Evolutionary conservation across 2,113 vertebrate species (phyloP).

Genomic region (Lasiurus cinereus): DNA sequence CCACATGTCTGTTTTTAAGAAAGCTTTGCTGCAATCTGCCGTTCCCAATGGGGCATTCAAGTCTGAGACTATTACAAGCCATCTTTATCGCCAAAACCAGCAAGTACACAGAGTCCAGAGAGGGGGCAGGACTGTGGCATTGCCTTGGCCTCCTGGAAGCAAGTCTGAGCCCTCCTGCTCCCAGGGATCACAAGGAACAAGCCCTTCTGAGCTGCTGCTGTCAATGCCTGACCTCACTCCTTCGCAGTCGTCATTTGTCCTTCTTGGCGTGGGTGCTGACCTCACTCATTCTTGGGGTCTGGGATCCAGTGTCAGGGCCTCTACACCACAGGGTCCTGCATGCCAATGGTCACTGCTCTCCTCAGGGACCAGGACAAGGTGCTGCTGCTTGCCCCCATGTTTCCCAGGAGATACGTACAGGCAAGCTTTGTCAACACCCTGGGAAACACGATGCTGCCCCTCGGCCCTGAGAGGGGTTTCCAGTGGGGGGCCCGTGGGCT

Average conservation of each 20-base stretch:
- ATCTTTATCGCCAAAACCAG: constrained; percentile 88
- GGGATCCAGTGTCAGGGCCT: constrained; percentile 68
- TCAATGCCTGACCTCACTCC: constrained; percentile 75
- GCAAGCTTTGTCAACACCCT: constrained; percentile 60
- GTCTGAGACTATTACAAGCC: constrained; percentile 84
- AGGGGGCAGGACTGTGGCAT: constrained; percentile 80
- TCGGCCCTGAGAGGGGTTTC: constrained; percentile 60
- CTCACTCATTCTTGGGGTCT: constrained; percentile 63
- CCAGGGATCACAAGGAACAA: constrained; percentile 64
- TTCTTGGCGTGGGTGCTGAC: constrained; percentile 74
- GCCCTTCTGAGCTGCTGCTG: constrained; percentile 73
- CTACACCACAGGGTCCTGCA: constrained; percentile 67
- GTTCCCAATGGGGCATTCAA: constrained; percentile 45
- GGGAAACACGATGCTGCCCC: constrained; percentile 50
- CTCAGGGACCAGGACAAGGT: constrained; percentile 81
- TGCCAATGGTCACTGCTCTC: constrained; percentile 76
- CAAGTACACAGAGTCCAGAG: constrained; percentile 78
- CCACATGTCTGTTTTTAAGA: constrained; percentile 65
- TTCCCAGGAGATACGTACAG: constrained; percentile 28
- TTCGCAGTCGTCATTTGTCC: constrained; percentile 78
- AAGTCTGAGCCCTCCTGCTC: constrained; percentile 80
- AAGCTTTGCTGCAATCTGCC: constrained; percentile 65
- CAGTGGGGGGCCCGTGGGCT: constrained; percentile 54
- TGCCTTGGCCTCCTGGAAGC: constrained; percentile 84
- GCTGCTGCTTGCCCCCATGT: constrained; percentile 67